Evolutionary conservation across 2,888 invertebrate species (phyloP).

Genomic region (Ctena decussata): DNA sequence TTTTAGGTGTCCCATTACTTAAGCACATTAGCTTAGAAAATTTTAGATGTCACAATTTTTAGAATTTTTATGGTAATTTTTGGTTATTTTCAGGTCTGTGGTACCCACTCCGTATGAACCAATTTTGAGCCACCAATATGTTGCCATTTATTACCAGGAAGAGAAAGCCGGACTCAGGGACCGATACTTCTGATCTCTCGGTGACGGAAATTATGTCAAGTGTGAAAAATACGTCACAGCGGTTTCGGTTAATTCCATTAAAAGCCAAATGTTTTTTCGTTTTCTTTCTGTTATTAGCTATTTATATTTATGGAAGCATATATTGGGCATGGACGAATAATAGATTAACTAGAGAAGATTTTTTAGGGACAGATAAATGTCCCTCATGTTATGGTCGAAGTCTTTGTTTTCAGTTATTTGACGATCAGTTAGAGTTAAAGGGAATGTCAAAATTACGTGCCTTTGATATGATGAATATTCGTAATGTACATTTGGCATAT

Average conservation of each 20-base stretch:
- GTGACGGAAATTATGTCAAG: conserved; percentile 44
- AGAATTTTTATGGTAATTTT: no score
- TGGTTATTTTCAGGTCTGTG: no score
- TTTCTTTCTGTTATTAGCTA: conserved; percentile 41
- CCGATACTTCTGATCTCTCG: background rate
- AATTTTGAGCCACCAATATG: conserved; percentile 29
- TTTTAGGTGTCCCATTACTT: no score
- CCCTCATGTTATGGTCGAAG: conserved; percentile 92
- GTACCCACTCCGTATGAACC: no score
- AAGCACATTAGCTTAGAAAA: no score
- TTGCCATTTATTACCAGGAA: conserved; percentile 55
- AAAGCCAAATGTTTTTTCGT: conserved; percentile 59
- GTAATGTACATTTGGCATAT: conserved; percentile 92
- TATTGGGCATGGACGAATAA: conserved; percentile 65
- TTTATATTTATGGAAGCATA: conserved; percentile 67
- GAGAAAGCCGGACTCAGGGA: conserved; percentile 15
- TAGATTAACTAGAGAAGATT: conserved; percentile 74
- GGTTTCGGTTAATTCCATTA: conserved; percentile 31
- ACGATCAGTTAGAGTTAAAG: conserved; percentile 88
- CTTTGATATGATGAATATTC: conserved; percentile 89
- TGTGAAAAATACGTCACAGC: conserved; percentile 39
- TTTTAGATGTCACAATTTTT: no score
- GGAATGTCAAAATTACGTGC: conserved; percentile 83
- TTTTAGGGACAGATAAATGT: conserved; percentile 88
- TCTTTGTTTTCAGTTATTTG: conserved; percentile 90